A percentile compares a stretch with the other conserved stretches of the same genome.
Conservation (phyloP, 2,797 vertebrate species). For the Cirrhinus molitorella region DNA sequence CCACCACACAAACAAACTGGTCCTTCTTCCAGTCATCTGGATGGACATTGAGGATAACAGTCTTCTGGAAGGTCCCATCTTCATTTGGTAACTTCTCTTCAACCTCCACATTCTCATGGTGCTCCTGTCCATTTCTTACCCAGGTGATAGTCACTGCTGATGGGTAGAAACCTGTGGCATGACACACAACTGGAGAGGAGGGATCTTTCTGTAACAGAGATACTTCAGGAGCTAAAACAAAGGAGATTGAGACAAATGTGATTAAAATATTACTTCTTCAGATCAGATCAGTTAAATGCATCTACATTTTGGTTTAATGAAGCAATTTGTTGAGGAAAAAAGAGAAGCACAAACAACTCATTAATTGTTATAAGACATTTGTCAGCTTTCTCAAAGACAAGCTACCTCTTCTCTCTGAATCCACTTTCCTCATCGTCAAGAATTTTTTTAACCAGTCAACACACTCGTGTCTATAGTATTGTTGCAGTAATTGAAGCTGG, state of each 20-base stretch:
- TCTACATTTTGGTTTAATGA: neutral
- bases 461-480: no score
- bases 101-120: slow-evolving; percentile 51
- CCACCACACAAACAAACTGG: neutral
- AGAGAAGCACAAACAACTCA: neutral
- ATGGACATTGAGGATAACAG: rapidly evolving
- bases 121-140: slow-evolving; percentile 57
- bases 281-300: neutral
- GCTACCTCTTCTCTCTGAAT: no score
- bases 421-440: no score
- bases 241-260: neutral
- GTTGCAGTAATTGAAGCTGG: rapidly evolving
- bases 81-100: slow-evolving; percentile 65
- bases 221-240: slow-evolving; percentile 42
- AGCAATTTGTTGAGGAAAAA: neutral
- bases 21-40: neutral
- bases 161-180: slow-evolving; percentile 69
- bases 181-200: slow-evolving; percentile 61
- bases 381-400: no score
- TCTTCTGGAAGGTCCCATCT: slow-evolving; percentile 70
- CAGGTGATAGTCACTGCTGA: slow-evolving; percentile 55
- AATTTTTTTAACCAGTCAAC: no score
- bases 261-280: neutral
- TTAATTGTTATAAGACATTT: no score
- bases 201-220: slow-evolving; percentile 54